Evolutionary conservation across 2,797 vertebrate genomes (phyloP), one percentile per base, ranked within the genome.

Genomic region (Tinamus major): DNA sequence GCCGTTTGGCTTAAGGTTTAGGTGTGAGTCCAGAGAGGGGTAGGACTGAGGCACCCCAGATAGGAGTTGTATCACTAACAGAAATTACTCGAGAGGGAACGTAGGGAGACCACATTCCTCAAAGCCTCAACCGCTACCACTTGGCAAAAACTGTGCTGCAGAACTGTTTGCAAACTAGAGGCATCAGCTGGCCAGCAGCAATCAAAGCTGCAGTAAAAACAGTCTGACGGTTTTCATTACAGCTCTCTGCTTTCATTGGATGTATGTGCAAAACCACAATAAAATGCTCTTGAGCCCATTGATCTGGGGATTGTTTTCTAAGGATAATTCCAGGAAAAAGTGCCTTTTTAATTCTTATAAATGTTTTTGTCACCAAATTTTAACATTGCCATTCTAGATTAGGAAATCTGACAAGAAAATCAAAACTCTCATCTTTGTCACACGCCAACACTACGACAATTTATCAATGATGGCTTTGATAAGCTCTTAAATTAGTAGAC

Each of bases 81-180:
- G 86, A 92, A 92, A 55, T 44, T 1, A 64, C 29, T 89, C 89
- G 69, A 75, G 75, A 85, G 13, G 41, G 58, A 80, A 80, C 42
- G 91, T 0, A 68, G 37, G 31, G 27, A 78, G 65, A 24, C 21
- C 19, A 56, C 33, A 82, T 70, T 90, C 89, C 68, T 78, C 71
- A 24, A 87, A 67, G 44, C 33, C 77, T 74, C 85, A 96, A 90
- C 72, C 91, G 72, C 79, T 83, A 87, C 53, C 74, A 86, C 83
- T 94, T 92, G 87, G 89, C 87, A 91, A 91, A 94, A 87, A 83
- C n/a, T 84, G 71, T 33, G 79, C 76, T 6, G 14, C 68, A 89
- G 31, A 94, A 89, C 55, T 94, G 93, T 94, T 90, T 93, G 91
- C 85, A 96, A 95, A 94, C 92, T 85, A 94, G 58, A 95, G 94